phyloP scores from a whole-genome alignment of 2,888 invertebrate species.

The Tinea trinotella region DNA sequence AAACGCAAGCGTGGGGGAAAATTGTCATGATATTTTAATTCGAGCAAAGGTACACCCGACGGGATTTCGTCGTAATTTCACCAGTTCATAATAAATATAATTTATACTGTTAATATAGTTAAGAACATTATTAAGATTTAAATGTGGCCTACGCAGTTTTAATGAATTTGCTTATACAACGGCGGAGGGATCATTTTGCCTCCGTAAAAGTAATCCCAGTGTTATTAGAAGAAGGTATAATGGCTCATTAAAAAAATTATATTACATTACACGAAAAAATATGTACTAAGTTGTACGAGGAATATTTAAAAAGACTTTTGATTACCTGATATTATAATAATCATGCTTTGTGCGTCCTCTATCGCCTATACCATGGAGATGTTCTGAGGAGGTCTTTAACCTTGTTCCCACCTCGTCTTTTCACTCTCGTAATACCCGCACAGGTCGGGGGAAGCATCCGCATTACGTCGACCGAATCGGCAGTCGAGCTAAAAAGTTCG shows the following conservation, averaged over 20 bases:
- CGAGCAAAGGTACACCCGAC: constrained; percentile 19
- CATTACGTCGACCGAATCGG: too few relatives aligned
- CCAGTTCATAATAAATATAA: constrained; percentile 47
- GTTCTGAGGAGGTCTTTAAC: too few relatives aligned
- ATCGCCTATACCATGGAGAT: too few relatives aligned
- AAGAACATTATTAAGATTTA: constrained; percentile 15
- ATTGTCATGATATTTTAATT: constrained; percentile 44
- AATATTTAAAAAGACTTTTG: too few relatives aligned
- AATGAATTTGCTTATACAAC: background rate
- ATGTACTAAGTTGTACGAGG: too few relatives aligned
- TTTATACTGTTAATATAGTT: constrained; percentile 29
- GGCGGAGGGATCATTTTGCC: background rate
- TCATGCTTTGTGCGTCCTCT: too few relatives aligned
- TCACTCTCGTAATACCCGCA: too few relatives aligned
- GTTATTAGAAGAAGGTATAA: background rate
- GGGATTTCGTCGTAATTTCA: constrained; percentile 46
- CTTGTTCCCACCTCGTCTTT: too few relatives aligned
- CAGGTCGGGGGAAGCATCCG: too few relatives aligned
- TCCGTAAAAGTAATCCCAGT: background rate
- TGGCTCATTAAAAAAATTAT: background rate
- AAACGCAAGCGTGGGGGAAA: background rate
- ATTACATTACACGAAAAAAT: too few relatives aligned
- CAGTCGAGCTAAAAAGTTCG: too few relatives aligned
- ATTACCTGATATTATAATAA: too few relatives aligned
- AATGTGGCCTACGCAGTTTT: background rate